Evolutionary conservation across 2,797 vertebrate species (phyloP).

Genomic region (Buceros bicornis): DNA sequence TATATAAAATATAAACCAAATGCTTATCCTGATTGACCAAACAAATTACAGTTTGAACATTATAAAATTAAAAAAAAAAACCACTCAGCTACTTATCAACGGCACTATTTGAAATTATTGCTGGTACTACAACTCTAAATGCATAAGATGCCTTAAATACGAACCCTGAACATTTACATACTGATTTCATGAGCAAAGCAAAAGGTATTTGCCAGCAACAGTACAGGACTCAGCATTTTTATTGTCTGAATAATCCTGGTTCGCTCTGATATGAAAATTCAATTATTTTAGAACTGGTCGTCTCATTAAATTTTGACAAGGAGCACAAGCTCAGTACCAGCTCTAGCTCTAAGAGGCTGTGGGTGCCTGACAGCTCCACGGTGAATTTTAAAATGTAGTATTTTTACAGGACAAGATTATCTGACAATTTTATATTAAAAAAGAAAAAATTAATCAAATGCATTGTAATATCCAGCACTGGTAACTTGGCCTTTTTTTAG

Average conservation of each 20-base stretch:
- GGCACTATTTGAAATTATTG: conserved; percentile 95
- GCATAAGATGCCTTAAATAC: conserved; percentile 99
- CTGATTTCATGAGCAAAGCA: conserved; percentile 99
- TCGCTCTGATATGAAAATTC: conserved; percentile 99
- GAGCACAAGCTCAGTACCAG: conserved; percentile 92
- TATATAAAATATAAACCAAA: conserved; percentile 98
- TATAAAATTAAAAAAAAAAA: conserved; percentile 85
- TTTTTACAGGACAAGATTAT: conserved; percentile 99
- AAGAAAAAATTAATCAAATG: conserved; percentile 96
- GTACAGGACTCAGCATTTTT: conserved; percentile 99
- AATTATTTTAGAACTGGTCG: conserved; percentile 99
- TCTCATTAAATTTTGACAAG: conserved; percentile 99
- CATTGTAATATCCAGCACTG: conserved; percentile 91
- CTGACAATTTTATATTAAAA: conserved; percentile 97
- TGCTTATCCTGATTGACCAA: conserved; percentile 98
- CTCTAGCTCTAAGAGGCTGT: conserved; percentile 90
- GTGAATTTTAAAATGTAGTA: conserved; percentile 97
- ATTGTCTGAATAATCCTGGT: conserved; percentile 99
- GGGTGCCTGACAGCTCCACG: conserved; percentile 94
- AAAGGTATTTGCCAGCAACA: conserved; percentile 99
- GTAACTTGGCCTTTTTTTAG: conserved; percentile 81
- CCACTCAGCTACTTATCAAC: conserved; percentile 96
- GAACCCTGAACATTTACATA: conserved; percentile 99
- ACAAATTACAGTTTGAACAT: conserved; percentile 99
- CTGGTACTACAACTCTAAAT: conserved; percentile 96